These are phyloP conservation scores for Ophioderma brevispina DNA, from an alignment of 35 echinoderm and acorn worm genomes.

Conservation along the genomic window DNA sequence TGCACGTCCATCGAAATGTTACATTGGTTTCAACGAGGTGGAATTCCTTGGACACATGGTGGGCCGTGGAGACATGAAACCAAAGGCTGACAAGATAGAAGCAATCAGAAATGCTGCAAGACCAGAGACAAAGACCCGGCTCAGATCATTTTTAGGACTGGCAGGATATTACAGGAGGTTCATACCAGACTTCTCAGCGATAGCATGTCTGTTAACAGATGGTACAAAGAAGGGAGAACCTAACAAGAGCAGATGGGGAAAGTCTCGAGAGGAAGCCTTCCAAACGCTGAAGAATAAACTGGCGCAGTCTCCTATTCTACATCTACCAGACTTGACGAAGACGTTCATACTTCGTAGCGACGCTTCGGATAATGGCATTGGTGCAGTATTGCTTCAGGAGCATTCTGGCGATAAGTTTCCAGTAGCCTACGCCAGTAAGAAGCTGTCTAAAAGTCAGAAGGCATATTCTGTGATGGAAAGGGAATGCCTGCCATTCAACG, in stretches of 20 bases:
- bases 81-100: conserved; percentile 14
- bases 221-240: conserved; percentile 25
- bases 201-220: conserved; percentile 22
- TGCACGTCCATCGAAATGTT: neutral
- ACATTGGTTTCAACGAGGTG: neutral
- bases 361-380: conserved; percentile 18
- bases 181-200: conserved; percentile 16
- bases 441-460: neutral
- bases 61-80: neutral
- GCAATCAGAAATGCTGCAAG: conserved; percentile 15
- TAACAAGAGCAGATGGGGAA: neutral
- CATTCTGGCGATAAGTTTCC: neutral
- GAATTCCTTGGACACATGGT: conserved; percentile 36
- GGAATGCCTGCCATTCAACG: too few relatives aligned
- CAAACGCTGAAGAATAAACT: neutral
- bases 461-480: too few relatives aligned
- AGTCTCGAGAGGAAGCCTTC: conserved; percentile 13
- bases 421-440: conserved; percentile 17
- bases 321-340: neutral
- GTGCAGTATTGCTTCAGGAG: neutral
- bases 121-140: conserved; percentile 12
- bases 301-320: neutral
- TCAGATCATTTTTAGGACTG: conserved; percentile 28
- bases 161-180: conserved; percentile 9
- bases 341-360: conserved; percentile 14